phyloP scores from a whole-genome alignment of 2,888 invertebrate species.

The Dioctria rufipes region DNA sequence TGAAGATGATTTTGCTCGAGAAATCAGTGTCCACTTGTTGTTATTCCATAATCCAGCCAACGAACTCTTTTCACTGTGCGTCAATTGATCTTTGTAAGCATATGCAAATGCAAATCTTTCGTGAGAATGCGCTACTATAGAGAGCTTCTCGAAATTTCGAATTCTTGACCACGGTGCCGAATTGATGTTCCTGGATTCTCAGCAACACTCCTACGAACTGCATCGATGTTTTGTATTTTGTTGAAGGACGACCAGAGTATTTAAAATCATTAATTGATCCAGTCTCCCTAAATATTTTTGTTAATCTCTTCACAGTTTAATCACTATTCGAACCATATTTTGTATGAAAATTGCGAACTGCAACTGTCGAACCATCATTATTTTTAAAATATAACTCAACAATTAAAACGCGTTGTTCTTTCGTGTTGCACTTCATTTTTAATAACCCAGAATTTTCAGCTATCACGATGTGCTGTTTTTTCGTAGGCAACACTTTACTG shows the following conservation, averaged over 20 bases:
- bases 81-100: constrained; percentile 24
- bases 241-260: constrained; percentile 60
- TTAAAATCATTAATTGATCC: constrained; percentile 62
- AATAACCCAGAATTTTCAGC: too few species aligned
- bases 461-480: too few species aligned
- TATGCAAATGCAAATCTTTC: constrained; percentile 41
- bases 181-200: constrained; percentile 64
- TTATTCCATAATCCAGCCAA: neutral
- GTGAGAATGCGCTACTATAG: constrained; percentile 35
- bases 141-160: constrained; percentile 28
- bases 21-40: constrained; percentile 6
- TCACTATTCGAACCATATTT: constrained; percentile 20
- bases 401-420: too few species aligned
- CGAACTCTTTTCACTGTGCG: constrained; percentile 1
- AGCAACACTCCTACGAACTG: constrained; percentile 62
- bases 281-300: constrained; percentile 21
- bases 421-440: too few species aligned
- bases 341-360: constrained; percentile 13
- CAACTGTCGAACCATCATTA: constrained; percentile 9
- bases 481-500: too few species aligned
- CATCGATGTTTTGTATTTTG: constrained; percentile 60
- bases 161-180: constrained; percentile 54
- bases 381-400: constrained; percentile 19
- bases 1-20: constrained; percentile 8
- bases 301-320: constrained; percentile 23